phyloP scores from a whole-genome alignment of 2,888 invertebrate genomes.

The Erebia ligea region DNA sequence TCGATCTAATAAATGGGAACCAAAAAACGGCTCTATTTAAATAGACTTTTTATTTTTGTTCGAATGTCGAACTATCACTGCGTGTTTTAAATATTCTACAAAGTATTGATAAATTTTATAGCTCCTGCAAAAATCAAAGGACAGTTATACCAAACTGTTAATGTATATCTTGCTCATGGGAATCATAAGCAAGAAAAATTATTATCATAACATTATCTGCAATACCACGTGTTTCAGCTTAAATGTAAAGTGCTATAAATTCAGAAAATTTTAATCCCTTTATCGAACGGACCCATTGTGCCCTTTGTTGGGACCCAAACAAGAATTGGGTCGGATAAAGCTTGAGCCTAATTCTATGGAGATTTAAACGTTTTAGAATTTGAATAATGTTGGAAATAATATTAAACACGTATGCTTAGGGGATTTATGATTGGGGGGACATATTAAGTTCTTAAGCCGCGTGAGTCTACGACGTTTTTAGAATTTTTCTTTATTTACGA shows the following conservation, averaged over 20 bases:
- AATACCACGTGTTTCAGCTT: slow-evolving; percentile 5
- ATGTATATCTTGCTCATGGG: too few species aligned
- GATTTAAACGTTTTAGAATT: slow-evolving; percentile 35
- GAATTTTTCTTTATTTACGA: not conserved
- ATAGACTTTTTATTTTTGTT: not conserved
- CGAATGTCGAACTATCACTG: not conserved
- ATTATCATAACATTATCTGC: not conserved
- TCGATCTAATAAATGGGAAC: too few species aligned
- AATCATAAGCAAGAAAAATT: too few species aligned
- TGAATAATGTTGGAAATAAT: slow-evolving; percentile 37
- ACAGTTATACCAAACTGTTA: too few species aligned
- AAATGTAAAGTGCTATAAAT: slow-evolving; percentile 34
- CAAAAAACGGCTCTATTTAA: too few species aligned
- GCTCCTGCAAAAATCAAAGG: too few species aligned
- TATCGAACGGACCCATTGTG: slow-evolving; percentile 65
- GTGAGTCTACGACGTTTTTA: not conserved
- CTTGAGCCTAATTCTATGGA: slow-evolving; percentile 56
- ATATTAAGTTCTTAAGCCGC: not conserved
- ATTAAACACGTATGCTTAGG: slow-evolving; percentile 31
- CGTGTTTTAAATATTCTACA: not conserved
- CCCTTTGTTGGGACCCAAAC: slow-evolving; percentile 53
- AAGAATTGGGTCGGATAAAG: slow-evolving; percentile 53
- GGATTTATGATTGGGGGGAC: not conserved
- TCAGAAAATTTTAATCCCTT: slow-evolving; percentile 60
- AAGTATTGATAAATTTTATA: too few species aligned